These are phyloP conservation scores for Odontesthes bonariensis DNA, from an alignment of 2,113 vertebrate species.

Conservation along the genomic window DNA sequence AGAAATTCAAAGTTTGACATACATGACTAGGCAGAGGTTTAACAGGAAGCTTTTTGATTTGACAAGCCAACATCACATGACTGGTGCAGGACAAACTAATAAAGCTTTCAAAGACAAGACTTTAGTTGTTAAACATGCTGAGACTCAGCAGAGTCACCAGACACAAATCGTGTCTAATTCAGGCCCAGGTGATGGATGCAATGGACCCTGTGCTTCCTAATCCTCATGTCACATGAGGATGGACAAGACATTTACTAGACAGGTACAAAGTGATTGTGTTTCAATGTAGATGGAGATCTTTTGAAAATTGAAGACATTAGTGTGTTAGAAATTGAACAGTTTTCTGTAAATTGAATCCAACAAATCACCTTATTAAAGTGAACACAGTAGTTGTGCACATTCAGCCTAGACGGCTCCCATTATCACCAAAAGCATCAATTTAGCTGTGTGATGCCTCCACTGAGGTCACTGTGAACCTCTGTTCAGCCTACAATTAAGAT, in stretches of 20 bases:
- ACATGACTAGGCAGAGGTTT: too few species aligned
- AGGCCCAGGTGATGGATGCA: background rate
- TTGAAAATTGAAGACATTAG: too few species aligned
- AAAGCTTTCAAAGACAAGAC: background rate
- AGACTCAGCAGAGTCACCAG: slow-evolving; percentile 1
- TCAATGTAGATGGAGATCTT: background rate
- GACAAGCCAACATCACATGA: background rate
- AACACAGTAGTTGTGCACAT: background rate
- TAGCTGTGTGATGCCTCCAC: background rate
- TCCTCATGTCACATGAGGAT: too few species aligned
- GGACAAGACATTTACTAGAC: too few species aligned
- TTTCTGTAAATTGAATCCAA: background rate
- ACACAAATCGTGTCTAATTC: background rate
- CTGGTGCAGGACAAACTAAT: background rate
- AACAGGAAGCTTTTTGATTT: too few species aligned
- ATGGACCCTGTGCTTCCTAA: background rate
- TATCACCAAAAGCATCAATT: background rate
- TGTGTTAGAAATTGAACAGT: too few species aligned
- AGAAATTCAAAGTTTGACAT: background rate
- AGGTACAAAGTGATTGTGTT: too few species aligned
- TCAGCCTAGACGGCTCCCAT: background rate
- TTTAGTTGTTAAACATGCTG: slow-evolving; percentile 2
- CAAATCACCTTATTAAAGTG: background rate
- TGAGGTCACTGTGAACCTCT: slow-evolving; percentile 34
- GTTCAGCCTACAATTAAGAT: slow-evolving; percentile 26